Percentiles rank a stretch among this genome's conserved stretches.
phyloP scores from a whole-genome alignment of 2,797 vertebrate genomes.

The Sebastes itinus region DNA sequence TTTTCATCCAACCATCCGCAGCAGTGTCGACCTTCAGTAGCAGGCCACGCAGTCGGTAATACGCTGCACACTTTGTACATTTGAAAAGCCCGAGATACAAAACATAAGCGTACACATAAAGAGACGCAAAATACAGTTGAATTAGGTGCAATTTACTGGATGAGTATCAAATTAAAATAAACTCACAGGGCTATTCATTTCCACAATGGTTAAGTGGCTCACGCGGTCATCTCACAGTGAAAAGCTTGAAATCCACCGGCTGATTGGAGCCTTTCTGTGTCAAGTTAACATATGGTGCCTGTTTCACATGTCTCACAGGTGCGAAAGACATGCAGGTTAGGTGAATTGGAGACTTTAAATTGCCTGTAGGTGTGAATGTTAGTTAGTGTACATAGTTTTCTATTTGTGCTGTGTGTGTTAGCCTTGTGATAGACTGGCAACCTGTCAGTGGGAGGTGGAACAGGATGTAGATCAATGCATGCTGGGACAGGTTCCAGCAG shows the following conservation, averaged over 20 bases:
- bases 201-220: background rate
- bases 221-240: background rate
- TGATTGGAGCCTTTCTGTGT: background rate
- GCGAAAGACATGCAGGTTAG: background rate
- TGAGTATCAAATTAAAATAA: background rate
- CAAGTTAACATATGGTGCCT: background rate
- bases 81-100: background rate
- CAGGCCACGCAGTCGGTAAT: background rate
- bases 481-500: constrained; percentile 7
- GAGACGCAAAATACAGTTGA: background rate
- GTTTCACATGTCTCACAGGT: constrained; percentile 1
- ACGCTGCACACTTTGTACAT: background rate
- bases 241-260: background rate
- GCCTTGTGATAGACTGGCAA: background rate
- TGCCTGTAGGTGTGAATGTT: background rate
- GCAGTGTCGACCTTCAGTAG: background rate
- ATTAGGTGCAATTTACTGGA: background rate
- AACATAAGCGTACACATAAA: background rate
- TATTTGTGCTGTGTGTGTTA: background rate
- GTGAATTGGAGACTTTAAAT: background rate
- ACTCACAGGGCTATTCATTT: background rate
- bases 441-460: background rate
- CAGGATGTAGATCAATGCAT: background rate
- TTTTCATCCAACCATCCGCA: background rate
- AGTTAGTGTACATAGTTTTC: background rate